Base-by-base conservation (phyloP, 2,888 invertebrate species). In the Nasonia oneida region DNA sequence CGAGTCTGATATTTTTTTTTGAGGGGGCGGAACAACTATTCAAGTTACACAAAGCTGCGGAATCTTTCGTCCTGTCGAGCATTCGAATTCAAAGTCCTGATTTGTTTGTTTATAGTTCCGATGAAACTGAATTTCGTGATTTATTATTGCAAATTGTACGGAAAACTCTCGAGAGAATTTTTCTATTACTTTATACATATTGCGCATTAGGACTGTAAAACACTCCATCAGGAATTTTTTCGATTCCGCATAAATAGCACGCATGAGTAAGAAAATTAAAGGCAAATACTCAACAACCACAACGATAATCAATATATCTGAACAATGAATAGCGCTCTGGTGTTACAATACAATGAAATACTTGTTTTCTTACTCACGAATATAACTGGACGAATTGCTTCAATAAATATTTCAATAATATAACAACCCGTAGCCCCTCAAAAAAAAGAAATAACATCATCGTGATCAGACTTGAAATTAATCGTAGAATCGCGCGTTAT, bases 381-480 rank as follows among this genome's bases (percentile, higher is more conserved):
- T 67, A 33, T 47, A 47, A 47, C 8, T 33, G 12, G 15, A 0
- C 23, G 3, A 67, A 29, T 67, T 29, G 29, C 3, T 67, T 67
- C 33, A 67, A 67, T 67, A 67, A 67, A 33, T 33, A 29, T 67
- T 67, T 3, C 64, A 50, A 67, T 15, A 8, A 29, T 29, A 61
- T 61, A 61, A 61, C 15, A 50, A 78, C 67, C 14, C 47, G 67
- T 15, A 78, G 18, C 67, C 67, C 47, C 50, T 29, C 37, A 37
- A 37, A 37, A 23, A 37, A 8, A 53, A 71, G 18, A 67, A 47
- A 12, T 15, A 29, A 23, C 15, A 71, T 1, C 47, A 71, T 1
- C 47, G 79, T 67, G 12, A 67, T 67, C 37, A 82, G 37, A 61
- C 81, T 82, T 50, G 67, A 75, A 64, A 75, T 82, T 33, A n/a